Conservation (phyloP, 2,113 vertebrate genomes). For the Dasyurus viverrinus region DNA sequence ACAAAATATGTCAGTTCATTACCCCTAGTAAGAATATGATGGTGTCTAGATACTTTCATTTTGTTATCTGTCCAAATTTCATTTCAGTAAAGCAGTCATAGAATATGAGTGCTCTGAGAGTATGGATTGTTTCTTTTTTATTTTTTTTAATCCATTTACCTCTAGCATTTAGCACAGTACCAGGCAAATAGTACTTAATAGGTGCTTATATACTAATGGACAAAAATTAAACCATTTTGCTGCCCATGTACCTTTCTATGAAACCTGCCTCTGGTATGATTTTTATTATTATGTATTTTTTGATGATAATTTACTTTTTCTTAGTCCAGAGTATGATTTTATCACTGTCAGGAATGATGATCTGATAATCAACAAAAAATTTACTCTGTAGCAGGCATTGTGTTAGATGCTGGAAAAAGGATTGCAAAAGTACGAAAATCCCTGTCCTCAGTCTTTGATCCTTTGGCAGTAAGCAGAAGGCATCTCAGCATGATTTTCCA, state of each 20-base stretch:
- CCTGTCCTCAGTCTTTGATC: neutral
- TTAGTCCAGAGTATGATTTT: neutral
- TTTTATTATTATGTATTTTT: neutral
- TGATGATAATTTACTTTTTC: neutral
- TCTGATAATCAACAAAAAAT: neutral
- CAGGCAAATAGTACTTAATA: neutral
- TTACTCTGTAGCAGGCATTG: neutral
- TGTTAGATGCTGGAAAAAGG: neutral
- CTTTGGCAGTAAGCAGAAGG: conserved; percentile 15
- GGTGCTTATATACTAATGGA: neutral
- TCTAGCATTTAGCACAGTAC: neutral
- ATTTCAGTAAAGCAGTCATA: neutral
- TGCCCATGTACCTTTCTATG: neutral
- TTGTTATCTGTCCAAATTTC: conserved; percentile 7
- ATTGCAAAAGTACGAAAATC: neutral
- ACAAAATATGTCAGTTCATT: neutral
- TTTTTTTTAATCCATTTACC: neutral
- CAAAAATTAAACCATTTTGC: neutral
- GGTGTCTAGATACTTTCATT: neutral
- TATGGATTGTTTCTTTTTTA: neutral
- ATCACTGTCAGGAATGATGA: neutral
- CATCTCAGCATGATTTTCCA: neutral
- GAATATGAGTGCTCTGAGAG: neutral
- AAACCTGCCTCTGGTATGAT: neutral
- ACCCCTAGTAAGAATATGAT: conserved; percentile 9